Evolutionary conservation across 2,797 vertebrate genomes (phyloP).

Genomic region (Lacerta viridis): DNA sequence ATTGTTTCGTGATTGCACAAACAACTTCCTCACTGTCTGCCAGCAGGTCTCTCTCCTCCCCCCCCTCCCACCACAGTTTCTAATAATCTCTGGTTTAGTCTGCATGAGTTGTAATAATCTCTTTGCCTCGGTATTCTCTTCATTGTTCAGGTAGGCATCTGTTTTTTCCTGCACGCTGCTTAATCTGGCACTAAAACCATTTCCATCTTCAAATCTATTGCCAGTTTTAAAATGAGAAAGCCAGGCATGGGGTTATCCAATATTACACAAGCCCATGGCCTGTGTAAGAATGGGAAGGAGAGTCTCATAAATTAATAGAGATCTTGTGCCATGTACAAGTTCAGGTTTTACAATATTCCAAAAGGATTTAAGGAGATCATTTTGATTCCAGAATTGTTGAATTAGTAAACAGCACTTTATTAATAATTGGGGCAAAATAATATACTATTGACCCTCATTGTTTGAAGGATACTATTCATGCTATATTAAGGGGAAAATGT

Average conservation of each 20-base stretch:
- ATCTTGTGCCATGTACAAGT: no score
- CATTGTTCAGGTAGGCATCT: conserved; percentile 24
- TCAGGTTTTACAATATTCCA: no score
- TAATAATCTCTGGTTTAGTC: conserved; percentile 1
- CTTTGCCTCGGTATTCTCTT: not conserved
- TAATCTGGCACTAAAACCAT: not conserved
- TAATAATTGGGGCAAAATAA: no score
- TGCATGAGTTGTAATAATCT: conserved; percentile 8
- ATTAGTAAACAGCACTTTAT: no score
- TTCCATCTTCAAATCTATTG: conserved; percentile 7
- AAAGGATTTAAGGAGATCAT: no score
- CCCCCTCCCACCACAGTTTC: not conserved
- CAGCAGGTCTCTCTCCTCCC: not conserved
- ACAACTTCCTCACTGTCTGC: not conserved
- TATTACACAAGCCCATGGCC: not conserved
- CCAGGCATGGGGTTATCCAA: not conserved
- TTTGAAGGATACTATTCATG: no score
- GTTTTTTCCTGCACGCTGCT: conserved; percentile 25
- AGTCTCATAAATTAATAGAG: not conserved
- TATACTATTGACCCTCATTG: no score
- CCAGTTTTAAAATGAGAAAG: not conserved
- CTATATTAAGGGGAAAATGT: no score
- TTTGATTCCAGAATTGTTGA: no score
- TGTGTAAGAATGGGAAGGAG: not conserved
- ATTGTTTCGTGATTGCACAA: conserved; percentile 14